Percentiles rank a stretch among this genome's conserved stretches.
phyloP scores from a whole-genome alignment of 2,113 vertebrate species.

The Astur gentilis region DNA sequence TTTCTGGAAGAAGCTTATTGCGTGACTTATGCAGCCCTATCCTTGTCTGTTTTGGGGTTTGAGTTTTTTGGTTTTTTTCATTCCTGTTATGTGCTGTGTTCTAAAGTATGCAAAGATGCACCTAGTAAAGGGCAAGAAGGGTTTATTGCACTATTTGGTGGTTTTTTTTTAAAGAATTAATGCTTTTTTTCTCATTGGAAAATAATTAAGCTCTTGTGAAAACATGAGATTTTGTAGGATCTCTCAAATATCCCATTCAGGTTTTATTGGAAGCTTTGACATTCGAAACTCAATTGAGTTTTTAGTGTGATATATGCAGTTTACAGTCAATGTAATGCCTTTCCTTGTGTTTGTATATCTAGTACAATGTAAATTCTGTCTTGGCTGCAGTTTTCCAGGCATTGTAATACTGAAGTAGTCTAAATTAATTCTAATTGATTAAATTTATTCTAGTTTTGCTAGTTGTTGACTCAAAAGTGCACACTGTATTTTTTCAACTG shows the following conservation, averaged over 20 bases:
- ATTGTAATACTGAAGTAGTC: not conserved
- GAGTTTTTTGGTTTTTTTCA: not conserved
- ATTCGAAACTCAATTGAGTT: not conserved
- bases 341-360: not conserved
- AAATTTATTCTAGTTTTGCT: not conserved
- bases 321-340: not conserved
- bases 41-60: not conserved
- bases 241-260: not conserved
- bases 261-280: rapidly evolving
- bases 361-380: not conserved
- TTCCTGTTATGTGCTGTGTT: not conserved
- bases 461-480: not conserved
- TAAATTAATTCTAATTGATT: not conserved
- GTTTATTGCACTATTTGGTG: not conserved
- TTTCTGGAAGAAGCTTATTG: not conserved
- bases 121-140: not conserved
- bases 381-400: not conserved
- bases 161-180: not conserved
- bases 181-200: not conserved
- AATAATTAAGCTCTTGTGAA: not conserved
- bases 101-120: not conserved
- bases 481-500: not conserved
- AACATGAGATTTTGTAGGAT: not conserved
- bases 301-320: not conserved
- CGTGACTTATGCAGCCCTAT: not conserved